A percentile compares a stretch with the other conserved stretches of the same genome.
Evolutionary conservation across 2,888 invertebrate species (phyloP).

Genomic region (Ferrisia virgata): DNA sequence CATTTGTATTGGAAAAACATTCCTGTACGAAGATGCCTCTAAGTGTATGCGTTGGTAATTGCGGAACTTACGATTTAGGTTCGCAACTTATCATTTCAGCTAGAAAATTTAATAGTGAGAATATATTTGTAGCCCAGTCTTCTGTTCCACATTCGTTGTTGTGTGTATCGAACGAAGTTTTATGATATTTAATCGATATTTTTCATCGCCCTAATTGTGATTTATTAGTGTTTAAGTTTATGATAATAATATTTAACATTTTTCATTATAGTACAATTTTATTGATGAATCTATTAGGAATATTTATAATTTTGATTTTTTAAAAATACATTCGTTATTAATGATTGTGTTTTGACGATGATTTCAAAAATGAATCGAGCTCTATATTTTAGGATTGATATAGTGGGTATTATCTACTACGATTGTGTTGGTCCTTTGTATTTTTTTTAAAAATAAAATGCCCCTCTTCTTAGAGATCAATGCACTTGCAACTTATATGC

Average conservation of each 20-base stretch:
- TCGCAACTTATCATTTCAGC: conserved; percentile 41
- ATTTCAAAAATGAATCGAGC: too few relatives aligned
- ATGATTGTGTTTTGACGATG: neutral
- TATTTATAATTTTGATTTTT: neutral
- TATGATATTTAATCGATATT: conserved; percentile 19
- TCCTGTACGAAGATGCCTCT: neutral
- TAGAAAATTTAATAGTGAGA: conserved; percentile 26
- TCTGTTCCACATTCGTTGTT: conserved; percentile 36
- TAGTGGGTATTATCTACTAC: too few relatives aligned
- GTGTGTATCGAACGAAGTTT: conserved; percentile 34
- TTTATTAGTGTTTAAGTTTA: neutral
- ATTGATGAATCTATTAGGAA: neutral
- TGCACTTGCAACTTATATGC: too few relatives aligned
- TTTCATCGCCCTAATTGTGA: neutral
- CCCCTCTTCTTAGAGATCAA: too few relatives aligned
- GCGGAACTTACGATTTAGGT: conserved; percentile 42
- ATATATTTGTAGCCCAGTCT: conserved; percentile 32
- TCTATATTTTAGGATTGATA: too few relatives aligned
- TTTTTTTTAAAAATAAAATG: too few relatives aligned
- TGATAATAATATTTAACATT: neutral
- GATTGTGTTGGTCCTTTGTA: too few relatives aligned
- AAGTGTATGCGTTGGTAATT: neutral
- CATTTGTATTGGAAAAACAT: conserved; percentile 14
- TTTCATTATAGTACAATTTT: neutral
- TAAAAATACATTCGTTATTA: neutral